These are phyloP conservation scores for Ochotona curzoniae DNA, from an alignment of 2,113 vertebrate genomes.

Conservation along the genomic window DNA sequence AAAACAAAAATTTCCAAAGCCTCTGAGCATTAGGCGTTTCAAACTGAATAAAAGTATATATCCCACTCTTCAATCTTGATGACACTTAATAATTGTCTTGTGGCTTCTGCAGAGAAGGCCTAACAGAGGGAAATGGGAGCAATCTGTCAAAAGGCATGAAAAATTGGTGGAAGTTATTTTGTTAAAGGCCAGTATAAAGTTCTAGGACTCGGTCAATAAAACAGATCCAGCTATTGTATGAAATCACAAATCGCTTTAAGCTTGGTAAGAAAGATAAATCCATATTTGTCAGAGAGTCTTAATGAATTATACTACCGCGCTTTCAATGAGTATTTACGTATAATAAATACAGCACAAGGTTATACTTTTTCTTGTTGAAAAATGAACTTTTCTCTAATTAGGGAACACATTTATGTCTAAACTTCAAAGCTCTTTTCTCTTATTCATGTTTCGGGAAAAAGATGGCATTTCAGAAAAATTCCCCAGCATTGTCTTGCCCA, in stretches of 20 bases:
- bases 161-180: conserved; percentile 58
- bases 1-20: neutral
- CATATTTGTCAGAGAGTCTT: conserved; percentile 26
- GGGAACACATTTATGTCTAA: neutral
- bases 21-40: neutral
- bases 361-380: conserved; percentile 47
- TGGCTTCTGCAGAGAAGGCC: conserved; percentile 45
- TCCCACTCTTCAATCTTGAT: conserved; percentile 62
- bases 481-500: neutral
- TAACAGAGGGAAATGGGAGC: conserved; percentile 44
- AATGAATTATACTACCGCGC: conserved; percentile 23
- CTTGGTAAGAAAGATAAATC: conserved; percentile 50
- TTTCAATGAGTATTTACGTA: neutral
- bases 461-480: conserved; percentile 19
- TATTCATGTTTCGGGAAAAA: neutral
- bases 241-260: conserved; percentile 48
- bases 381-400: neutral
- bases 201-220: conserved; percentile 66
- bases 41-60: conserved; percentile 39
- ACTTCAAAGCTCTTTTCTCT: conserved; percentile 2
- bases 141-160: conserved; percentile 54
- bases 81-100: conserved; percentile 70
- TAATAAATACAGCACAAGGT: neutral
- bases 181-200: conserved; percentile 60
- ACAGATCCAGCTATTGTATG: neutral